Evolutionary conservation across 2,113 vertebrate species (phyloP), one percentile per base, ranked within the genome.

Genomic region (Microtus montanus): DNA sequence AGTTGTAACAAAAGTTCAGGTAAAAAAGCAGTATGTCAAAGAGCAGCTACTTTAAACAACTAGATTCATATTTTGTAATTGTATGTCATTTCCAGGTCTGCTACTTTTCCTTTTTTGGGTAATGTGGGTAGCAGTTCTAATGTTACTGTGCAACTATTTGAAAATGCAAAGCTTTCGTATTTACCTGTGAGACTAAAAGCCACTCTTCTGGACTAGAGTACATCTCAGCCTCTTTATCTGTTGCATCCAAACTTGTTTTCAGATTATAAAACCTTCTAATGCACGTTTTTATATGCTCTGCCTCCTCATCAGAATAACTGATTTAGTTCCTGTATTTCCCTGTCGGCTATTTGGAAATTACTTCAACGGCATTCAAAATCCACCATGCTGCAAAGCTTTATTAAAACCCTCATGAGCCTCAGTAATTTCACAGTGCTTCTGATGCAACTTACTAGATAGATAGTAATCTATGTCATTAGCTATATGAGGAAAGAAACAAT

Each of bases 151-250:
- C 49, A 87, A 41, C 54, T 92, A 90, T 47, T 75, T 30, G 83
- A 92, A 92, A 94, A 94, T 73, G 82, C 83, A 91, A 80, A 89
- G 73, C 89, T 92, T 95, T 87, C 71, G 66, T 54, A 78, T 79
- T 95, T 92, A 78, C 54, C 61, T 41, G 6, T 80, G 11, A 44
- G 17, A 10, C 2, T 90, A 90, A 90, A 93, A 92, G 66, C 74
- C 54, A 90, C 5, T 73, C 8, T 87, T 89, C 49, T 58, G 35
- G 54, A 9, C 22, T 66, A 44, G 17, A 93, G 26, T 75, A 75
- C 35, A 95, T 58, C 15, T 33, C 58, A 92, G 77, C 10, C n/a
- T 92, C n/a, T 44, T 87, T 87, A 83, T 44, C 33, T 93, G n/a
- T 35, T 77, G 20, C 80, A 88, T 71, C n/a, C 15, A 89, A 90